phyloP scores from a whole-genome alignment of 1,140 invertebrate genomes.

The Lepidurus couesii region DNA sequence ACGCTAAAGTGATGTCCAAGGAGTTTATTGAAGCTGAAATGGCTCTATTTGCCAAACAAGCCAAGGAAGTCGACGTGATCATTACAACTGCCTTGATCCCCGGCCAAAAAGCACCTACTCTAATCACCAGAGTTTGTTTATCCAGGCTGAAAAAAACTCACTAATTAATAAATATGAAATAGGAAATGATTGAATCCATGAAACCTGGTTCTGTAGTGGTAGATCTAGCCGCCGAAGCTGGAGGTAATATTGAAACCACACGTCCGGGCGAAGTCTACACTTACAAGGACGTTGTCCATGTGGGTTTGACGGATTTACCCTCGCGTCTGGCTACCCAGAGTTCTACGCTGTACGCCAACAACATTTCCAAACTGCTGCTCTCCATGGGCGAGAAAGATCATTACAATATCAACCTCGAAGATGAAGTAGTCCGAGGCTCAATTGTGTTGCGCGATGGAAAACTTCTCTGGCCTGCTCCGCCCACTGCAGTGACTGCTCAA shows the following conservation, averaged over 20 bases:
- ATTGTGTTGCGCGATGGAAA: slow-evolving; percentile 69
- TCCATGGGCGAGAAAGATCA: slow-evolving; percentile 71
- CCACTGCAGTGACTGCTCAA: slow-evolving; percentile 50
- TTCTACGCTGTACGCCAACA: slow-evolving; percentile 81
- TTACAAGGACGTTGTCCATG: slow-evolving; percentile 72
- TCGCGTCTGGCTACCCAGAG: slow-evolving; percentile 78
- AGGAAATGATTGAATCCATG: slow-evolving; percentile 78
- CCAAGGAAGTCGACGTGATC: slow-evolving; percentile 64
- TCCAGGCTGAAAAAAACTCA: not conserved
- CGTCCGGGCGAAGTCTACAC: slow-evolving; percentile 67
- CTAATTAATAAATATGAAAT: slow-evolving; percentile 24
- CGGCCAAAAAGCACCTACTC: slow-evolving; percentile 73
- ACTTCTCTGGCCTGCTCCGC: slow-evolving; percentile 72
- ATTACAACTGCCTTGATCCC: slow-evolving; percentile 84
- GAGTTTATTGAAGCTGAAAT: slow-evolving; percentile 82
- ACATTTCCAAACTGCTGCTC: slow-evolving; percentile 79
- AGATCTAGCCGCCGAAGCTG: slow-evolving; percentile 80
- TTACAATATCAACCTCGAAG: slow-evolving; percentile 71
- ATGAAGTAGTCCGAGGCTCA: slow-evolving; percentile 78
- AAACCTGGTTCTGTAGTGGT: slow-evolving; percentile 84
- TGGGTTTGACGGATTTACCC: slow-evolving; percentile 79
- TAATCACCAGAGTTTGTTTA: slow-evolving; percentile 67
- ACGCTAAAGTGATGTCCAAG: slow-evolving; percentile 85
- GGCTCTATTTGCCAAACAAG: slow-evolving; percentile 77
- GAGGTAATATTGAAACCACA: slow-evolving; percentile 81